These are phyloP conservation scores for Gobionotothen gibberifrons DNA, from an alignment of 2,797 vertebrate genomes.

Conservation along the genomic window DNA sequence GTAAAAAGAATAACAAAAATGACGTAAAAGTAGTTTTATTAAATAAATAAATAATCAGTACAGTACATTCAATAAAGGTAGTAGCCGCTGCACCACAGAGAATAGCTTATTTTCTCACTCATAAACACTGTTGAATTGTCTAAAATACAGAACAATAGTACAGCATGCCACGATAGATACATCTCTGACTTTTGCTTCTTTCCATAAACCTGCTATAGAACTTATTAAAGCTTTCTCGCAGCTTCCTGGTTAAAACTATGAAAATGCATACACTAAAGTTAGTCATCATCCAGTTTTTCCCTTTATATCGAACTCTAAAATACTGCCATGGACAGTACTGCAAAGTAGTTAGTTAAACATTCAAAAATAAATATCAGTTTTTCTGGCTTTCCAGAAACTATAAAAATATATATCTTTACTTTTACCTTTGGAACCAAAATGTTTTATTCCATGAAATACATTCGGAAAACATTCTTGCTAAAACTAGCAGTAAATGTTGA, in stretches of 20 bases:
- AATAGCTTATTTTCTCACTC: conserved; percentile 22
- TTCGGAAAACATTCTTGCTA: conserved; percentile 12
- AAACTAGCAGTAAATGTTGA: conserved; percentile 28
- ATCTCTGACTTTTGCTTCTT: conserved; percentile 14
- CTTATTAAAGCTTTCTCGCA: conserved; percentile 1
- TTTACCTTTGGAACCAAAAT: conserved; percentile 19
- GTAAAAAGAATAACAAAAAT: conserved; percentile 14
- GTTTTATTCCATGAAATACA: conserved; percentile 35
- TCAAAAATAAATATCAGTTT: conserved; percentile 39
- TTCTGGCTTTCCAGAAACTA: conserved; percentile 56
- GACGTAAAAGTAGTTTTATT: conserved; percentile 57
- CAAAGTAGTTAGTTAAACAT: conserved; percentile 42
- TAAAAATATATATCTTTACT: conserved; percentile 44
- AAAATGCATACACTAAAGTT: conserved; percentile 19
- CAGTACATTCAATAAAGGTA: conserved; percentile 64
- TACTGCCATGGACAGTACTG: conserved; percentile 7
- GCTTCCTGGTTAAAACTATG: conserved; percentile 7
- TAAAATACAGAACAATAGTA: conserved; percentile 44
- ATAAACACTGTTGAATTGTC: conserved; percentile 30
- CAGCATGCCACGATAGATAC: conserved; percentile 34
- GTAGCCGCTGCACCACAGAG: conserved; percentile 41
- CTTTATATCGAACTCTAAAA: conserved; percentile 11
- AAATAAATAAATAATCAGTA: conserved; percentile 51
- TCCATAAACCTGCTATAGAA: conserved; percentile 19
- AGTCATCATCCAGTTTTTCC: conserved; percentile 20